Base-by-base conservation (phyloP, 2,797 vertebrate genomes). In the Melanotaenia pygmaea region DNA sequence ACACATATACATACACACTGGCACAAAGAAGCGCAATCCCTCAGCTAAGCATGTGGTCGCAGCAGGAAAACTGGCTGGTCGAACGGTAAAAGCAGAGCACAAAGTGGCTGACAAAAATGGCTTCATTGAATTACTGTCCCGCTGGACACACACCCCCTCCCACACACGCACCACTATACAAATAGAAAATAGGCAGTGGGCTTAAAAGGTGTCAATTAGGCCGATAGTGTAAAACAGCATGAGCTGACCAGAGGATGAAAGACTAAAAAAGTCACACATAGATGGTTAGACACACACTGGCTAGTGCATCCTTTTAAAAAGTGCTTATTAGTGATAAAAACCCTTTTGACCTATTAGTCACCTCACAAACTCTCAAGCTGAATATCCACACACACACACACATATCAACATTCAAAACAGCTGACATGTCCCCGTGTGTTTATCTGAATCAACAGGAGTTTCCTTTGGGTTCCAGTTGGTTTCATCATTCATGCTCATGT, bases 391-490 rank as follows among this genome's bases (percentile, higher is more conserved):
- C 24, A 26, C 20, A n/a, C 20, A 10, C 45, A 60, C 50, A 63
- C 10, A 70, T 28, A 64, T 63, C 72, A 62, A 68, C 56, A 68
- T 54, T 59, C 53, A 64, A 59, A 35, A 4, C 7, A 1, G 38
- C 34, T 38, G 62, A 47, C 73, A 74, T 34, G 58, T 59, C 5
- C 35, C 26, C 30, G 59, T 59, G 71, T 12, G 26, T 86, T 90
- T 83, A 85, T 83, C 73, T 59, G 88, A 80, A 90, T 86, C 89
- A 88, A 88, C 90, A 91, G 74, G 82, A 86, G 84, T 88, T 89
- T 88, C 86, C 87, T 81, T 67, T 22, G 47, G 57, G 84, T 88
- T 85, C 85, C 86, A 87, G 64, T 84, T 76, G 68, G 82, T 88
- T 90, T 92, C 89, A 88, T 92, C 89, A 81, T 78, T 82, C 76